Evolutionary conservation across 2,797 vertebrate genomes (phyloP), one percentile per base, ranked within the genome.

Genomic region (Pseudocheirus occidentalis): DNA sequence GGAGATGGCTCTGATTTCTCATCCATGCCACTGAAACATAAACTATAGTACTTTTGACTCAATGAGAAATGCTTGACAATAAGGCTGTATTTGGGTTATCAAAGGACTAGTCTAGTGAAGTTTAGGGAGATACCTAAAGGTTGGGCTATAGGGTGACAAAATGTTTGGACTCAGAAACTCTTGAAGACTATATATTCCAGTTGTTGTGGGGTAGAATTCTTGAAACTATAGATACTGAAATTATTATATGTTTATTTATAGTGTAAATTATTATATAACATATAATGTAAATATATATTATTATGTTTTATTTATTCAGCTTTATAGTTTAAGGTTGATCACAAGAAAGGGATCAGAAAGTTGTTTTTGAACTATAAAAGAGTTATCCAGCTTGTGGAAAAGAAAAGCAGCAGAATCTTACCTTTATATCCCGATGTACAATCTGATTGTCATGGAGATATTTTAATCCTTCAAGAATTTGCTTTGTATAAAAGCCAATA

Each of bases 361-460:
- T 34, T 31, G 94, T 58, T 95, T 93, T 95, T 93, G 55, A 90
- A 92, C 73, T 91, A 95, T 46, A 95, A 87, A 94, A 95, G 9
- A 66, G 93, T 90, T 57, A 93, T 34, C 53, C 93, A 96, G 90
- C 4, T 62, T 57, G 58, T 0, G 27, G 96, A 91, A 91, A 91
- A 10, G 56, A 92, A 94, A 92, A 46, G 73, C 7, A 46, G 40
- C 0, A 46, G 50, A 55, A 59, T 95, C 96, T 97, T 97, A 99
- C 99, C 99, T 99, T 99, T 98, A 99, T 99, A 98, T 99, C 99
- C 97, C 99, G 98, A 98, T 99, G 99, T 40, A 99, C 99, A 81
- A 99, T 99, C 98, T 99, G 99, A 98, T 99, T 99, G 97, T 99
- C 99, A 0, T 99, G 99, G 95, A 99, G 99, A 97, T 99, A 99